Percentiles rank a stretch among this genome's conserved stretches.
Conservation (phyloP, 2,797 vertebrate genomes). For the Pangasius sanitwongsei region DNA sequence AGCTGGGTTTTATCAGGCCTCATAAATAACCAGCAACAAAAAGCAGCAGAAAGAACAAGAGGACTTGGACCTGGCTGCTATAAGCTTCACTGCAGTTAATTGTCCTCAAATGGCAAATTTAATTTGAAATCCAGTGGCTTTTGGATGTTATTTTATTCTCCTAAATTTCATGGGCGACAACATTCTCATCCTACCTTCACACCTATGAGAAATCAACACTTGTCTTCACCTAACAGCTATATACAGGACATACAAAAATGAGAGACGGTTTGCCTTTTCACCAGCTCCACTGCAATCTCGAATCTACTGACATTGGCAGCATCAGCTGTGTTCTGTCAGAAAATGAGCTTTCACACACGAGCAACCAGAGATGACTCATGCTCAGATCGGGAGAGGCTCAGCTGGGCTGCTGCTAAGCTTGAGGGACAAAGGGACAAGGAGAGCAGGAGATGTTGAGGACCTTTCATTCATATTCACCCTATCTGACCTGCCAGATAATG, state of each 20-base stretch:
- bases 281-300: background rate
- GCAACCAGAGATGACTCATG: constrained; percentile 20
- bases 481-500: background rate
- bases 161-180: background rate
- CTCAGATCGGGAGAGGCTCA: constrained; percentile 13
- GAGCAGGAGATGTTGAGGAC: background rate
- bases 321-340: constrained; percentile 3
- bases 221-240: background rate
- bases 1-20: no score
- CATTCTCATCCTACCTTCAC: background rate
- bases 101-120: background rate
- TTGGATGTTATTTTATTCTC: background rate
- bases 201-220: background rate
- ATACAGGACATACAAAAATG: background rate
- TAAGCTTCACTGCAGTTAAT: background rate
- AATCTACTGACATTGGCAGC: constrained; percentile 7
- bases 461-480: background rate
- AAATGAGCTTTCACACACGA: constrained; percentile 10
- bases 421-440: background rate
- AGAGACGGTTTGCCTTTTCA: constrained; percentile 1
- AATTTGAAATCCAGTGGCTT: background rate
- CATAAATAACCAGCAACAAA: no score
- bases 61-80: background rate
- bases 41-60: background rate
- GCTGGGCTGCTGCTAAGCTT: background rate